These are phyloP conservation scores for Xanthia togata DNA, from an alignment of 2,888 invertebrate genomes.

Conservation along the genomic window DNA sequence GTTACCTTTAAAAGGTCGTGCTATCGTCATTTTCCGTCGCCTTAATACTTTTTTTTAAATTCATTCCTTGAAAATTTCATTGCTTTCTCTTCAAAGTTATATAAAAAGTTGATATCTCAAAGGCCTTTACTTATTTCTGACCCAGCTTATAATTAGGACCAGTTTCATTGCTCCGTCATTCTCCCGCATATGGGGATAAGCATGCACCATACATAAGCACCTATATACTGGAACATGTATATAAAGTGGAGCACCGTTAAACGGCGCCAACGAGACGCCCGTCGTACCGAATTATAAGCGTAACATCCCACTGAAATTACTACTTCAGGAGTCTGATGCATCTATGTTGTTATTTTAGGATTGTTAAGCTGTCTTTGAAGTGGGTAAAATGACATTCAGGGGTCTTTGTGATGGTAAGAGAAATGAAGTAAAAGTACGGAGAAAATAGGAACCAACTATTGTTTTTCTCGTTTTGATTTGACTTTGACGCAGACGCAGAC, in stretches of 20 bases:
- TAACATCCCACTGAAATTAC: constrained; percentile 47
- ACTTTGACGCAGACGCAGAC: background rate
- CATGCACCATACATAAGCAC: constrained; percentile 14
- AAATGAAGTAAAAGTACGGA: background rate
- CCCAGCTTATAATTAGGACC: constrained; percentile 19
- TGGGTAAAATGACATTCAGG: constrained; percentile 20
- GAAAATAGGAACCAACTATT: background rate
- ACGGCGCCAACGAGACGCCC: constrained; percentile 37
- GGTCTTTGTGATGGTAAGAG: background rate
- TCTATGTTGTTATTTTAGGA: constrained; percentile 46
- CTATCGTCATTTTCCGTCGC: background rate
- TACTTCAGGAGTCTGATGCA: constrained; percentile 44
- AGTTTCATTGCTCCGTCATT: constrained; percentile 7
- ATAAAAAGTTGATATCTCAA: background rate
- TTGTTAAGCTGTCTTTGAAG: constrained; percentile 30
- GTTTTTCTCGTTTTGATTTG: background rate
- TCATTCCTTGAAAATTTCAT: background rate
- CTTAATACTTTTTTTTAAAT: background rate
- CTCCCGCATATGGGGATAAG: constrained; percentile 25
- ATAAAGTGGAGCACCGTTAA: constrained; percentile 26
- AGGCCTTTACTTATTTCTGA: background rate
- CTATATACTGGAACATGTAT: background rate
- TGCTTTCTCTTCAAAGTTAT: background rate
- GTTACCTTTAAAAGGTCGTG: background rate
- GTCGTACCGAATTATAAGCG: constrained; percentile 33